Evolutionary conservation across 2,113 vertebrate genomes (phyloP).

Genomic region (Vimba vimba): DNA sequence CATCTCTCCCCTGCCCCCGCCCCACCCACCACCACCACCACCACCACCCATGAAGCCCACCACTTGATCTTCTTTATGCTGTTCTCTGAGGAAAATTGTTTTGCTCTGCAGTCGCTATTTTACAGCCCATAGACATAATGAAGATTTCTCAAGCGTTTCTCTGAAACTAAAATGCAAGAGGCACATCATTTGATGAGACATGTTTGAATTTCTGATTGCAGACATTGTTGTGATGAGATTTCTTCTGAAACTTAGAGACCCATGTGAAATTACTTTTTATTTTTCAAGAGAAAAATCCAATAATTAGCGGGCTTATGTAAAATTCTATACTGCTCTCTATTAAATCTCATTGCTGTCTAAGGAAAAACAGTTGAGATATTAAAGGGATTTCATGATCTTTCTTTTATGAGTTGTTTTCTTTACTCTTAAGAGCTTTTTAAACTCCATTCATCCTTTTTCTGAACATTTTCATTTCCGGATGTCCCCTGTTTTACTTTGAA

Average conservation of each 20-base stretch:
- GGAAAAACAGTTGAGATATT: not conserved
- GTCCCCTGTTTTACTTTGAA: not conserved
- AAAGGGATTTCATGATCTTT: not conserved
- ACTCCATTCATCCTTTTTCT: slow-evolving; percentile 46
- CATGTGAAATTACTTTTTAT: not conserved
- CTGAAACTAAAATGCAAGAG: not conserved
- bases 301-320: not conserved
- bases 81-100: not conserved
- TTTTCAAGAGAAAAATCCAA: not conserved
- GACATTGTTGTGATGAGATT: not conserved
- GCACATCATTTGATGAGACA: not conserved
- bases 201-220: not conserved
- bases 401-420: slow-evolving; percentile 28
- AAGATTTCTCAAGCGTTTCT: not conserved
- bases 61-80: not conserved
- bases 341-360: not conserved
- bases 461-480: not conserved
- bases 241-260: not conserved
- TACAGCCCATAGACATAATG: not conserved
- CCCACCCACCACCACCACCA: no score
- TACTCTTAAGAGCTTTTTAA: slow-evolving; percentile 48
- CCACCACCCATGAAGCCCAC: not conserved
- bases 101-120: not conserved
- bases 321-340: not conserved
- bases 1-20: not conserved